phyloP scores from a whole-genome alignment of 2,797 vertebrate species.

The Mormyrus hasselquistii region DNA sequence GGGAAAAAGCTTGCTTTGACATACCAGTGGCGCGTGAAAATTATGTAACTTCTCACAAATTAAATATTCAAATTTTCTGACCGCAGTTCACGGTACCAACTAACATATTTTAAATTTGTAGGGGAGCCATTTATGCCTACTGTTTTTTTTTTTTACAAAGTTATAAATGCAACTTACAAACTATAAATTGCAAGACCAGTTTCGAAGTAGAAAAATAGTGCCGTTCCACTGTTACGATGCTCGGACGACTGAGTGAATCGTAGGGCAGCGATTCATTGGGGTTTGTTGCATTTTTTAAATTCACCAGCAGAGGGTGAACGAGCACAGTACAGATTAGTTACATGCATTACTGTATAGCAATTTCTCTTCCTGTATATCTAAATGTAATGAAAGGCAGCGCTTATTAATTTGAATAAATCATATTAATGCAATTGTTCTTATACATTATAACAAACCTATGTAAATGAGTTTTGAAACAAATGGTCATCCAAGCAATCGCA shows the following conservation, averaged over 20 bases:
- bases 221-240: neutral
- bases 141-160: neutral
- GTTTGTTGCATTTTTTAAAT: neutral
- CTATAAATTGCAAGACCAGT: neutral
- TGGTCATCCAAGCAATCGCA: neutral
- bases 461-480: neutral
- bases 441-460: neutral
- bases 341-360: neutral
- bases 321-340: neutral
- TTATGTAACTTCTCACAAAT: neutral
- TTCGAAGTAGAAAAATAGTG: neutral
- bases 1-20: neutral
- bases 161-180: neutral
- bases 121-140: neutral
- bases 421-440: neutral
- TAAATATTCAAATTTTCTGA: neutral
- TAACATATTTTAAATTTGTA: neutral
- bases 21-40: neutral
- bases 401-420: neutral
- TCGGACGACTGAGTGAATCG: neutral
- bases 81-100: neutral
- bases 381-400: neutral
- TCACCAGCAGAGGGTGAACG: conserved; percentile 3
- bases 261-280: neutral
- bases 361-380: neutral